phyloP scores from a whole-genome alignment of 2,888 invertebrate species.

The Cataglyphis albicans region DNA sequence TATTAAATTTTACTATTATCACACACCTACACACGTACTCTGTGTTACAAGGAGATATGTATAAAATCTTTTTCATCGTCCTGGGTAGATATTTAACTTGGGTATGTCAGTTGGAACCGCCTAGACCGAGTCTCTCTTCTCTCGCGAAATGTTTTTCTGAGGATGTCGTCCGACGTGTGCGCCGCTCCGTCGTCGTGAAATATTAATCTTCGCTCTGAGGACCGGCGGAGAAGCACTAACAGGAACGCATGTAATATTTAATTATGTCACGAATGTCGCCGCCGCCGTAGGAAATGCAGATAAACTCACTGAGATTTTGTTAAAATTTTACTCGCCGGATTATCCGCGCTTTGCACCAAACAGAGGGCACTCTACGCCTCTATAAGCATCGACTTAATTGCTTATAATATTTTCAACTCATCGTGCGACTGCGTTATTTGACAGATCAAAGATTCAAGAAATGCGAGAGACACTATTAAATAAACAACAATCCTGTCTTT shows the following conservation, averaged over 20 bases:
- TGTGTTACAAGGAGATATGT: neutral
- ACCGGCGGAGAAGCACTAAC: slow-evolving; percentile 59
- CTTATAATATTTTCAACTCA: slow-evolving; percentile 48
- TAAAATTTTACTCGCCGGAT: slow-evolving; percentile 55
- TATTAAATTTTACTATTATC: neutral
- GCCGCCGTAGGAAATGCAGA: slow-evolving; percentile 39
- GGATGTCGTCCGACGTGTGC: slow-evolving; percentile 44
- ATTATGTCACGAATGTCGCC: slow-evolving; percentile 64
- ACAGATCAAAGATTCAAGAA: neutral
- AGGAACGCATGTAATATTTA: slow-evolving; percentile 71
- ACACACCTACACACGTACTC: neutral
- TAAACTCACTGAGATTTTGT: slow-evolving; percentile 62
- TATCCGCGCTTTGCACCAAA: slow-evolving; percentile 35
- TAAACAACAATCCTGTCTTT: neutral
- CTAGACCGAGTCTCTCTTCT: slow-evolving; percentile 45
- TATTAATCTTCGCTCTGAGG: slow-evolving; percentile 65
- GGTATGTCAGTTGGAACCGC: slow-evolving; percentile 33
- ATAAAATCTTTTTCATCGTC: slow-evolving; percentile 20
- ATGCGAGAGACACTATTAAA: neutral
- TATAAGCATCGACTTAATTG: slow-evolving; percentile 44
- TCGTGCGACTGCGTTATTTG: neutral
- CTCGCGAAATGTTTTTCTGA: slow-evolving; percentile 63
- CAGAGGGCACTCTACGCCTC: neutral
- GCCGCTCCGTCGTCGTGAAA: slow-evolving; percentile 58
- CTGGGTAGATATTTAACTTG: slow-evolving; percentile 38